A percentile compares a stretch with the other conserved stretches of the same genome.
Evolutionary conservation across 92 coral and sea anemone species (phyloP).

Genomic region (Pocillopora grandis): DNA sequence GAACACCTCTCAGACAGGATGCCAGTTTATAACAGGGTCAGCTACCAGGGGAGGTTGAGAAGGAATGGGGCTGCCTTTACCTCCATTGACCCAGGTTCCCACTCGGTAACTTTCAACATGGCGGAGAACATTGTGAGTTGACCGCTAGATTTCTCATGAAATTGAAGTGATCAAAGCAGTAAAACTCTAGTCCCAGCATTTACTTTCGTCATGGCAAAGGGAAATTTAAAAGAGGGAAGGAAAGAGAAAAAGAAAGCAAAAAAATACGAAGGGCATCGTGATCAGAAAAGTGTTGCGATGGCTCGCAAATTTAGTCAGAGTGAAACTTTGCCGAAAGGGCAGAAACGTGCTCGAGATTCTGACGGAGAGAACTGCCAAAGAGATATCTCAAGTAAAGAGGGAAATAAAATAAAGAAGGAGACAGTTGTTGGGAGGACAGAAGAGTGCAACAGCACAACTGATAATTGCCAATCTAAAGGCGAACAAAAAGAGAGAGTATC

Average conservation of each 20-base stretch:
- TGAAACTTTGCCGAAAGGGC: background rate
- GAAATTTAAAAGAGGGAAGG: constrained; percentile 1
- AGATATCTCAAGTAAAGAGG: background rate
- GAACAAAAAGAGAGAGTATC: background rate
- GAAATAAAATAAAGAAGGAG: constrained; percentile 17
- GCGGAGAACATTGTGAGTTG: background rate
- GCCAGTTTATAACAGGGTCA: no score
- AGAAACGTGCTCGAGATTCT: background rate
- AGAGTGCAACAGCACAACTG: background rate
- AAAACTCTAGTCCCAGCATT: no score
- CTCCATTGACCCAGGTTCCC: background rate
- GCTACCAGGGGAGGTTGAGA: background rate
- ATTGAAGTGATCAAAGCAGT: no score
- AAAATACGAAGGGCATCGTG: background rate
- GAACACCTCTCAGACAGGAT: no score
- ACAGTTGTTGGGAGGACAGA: background rate
- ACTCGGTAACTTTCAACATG: background rate
- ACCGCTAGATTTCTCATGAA: no score
- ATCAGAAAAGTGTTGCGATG: background rate
- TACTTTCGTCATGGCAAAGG: background rate
- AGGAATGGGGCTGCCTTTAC: background rate
- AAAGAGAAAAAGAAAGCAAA: background rate
- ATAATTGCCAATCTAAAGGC: background rate
- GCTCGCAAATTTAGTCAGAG: background rate
- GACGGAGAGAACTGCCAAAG: background rate